These are phyloP conservation scores for Melanotus villosus DNA, from an alignment of 2,888 invertebrate genomes.

Conservation along the genomic window DNA sequence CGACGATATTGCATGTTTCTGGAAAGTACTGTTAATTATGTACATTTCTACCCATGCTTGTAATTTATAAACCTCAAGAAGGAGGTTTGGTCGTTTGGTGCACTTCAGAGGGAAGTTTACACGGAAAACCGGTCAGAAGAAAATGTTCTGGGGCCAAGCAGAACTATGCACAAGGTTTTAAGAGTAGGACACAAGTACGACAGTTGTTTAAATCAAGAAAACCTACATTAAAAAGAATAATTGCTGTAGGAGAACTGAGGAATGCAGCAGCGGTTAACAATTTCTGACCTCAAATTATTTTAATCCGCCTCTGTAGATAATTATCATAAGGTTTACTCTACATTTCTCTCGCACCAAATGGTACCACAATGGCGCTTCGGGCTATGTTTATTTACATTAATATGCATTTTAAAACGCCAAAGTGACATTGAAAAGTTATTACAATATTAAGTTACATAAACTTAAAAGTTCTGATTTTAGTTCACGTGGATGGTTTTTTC, in stretches of 20 bases:
- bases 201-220: neutral
- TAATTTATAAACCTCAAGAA: neutral
- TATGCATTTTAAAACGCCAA: slow-evolving; percentile 7
- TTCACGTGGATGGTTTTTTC: neutral
- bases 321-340: slow-evolving; percentile 5
- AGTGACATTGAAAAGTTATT: slow-evolving; percentile 17
- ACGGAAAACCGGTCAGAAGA: too few species aligned
- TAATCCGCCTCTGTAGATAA: slow-evolving; percentile 16
- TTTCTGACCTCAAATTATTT: slow-evolving; percentile 15
- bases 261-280: neutral
- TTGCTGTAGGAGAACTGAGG: neutral
- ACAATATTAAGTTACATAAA: slow-evolving; percentile 13
- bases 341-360: slow-evolving; percentile 19
- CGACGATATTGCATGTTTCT: neutral
- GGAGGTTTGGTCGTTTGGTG: neutral
- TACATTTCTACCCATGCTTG: neutral
- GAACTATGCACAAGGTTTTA: too few species aligned
- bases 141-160: too few species aligned
- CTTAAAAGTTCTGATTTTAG: neutral
- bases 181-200: too few species aligned
- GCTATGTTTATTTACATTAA: slow-evolving; percentile 17
- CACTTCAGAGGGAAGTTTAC: too few species aligned
- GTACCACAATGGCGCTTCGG: slow-evolving; percentile 11
- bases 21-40: neutral
- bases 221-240: neutral